Evolutionary conservation across 1,140 invertebrate genomes (phyloP).

Genomic region (Atta colombica): DNA sequence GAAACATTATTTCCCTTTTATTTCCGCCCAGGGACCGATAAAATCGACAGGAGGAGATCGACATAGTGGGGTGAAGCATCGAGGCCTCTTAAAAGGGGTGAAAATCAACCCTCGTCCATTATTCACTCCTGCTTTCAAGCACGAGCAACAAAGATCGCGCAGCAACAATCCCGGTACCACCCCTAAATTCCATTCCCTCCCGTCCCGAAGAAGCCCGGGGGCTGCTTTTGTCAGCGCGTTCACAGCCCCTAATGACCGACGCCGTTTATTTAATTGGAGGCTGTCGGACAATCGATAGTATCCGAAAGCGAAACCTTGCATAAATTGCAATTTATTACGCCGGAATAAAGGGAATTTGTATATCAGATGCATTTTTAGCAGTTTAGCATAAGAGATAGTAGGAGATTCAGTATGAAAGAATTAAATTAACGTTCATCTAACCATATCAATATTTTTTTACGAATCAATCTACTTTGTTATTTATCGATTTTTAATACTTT

Average conservation of each 20-base stretch:
- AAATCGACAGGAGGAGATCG: constrained; percentile 56
- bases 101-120: constrained; percentile 64
- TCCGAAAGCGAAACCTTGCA: constrained; percentile 27
- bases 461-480: not conserved
- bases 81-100: constrained; percentile 62
- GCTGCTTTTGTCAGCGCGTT: constrained; percentile 49
- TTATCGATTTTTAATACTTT: not conserved
- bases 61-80: not conserved
- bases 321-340: not conserved
- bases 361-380: not conserved
- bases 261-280: constrained; percentile 71
- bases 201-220: not conserved
- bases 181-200: constrained; percentile 36
- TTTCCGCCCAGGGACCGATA: constrained; percentile 69
- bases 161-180: constrained; percentile 63
- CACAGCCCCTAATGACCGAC: constrained; percentile 67
- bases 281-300: constrained; percentile 64
- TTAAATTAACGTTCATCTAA: not conserved
- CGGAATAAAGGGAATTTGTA: not conserved
- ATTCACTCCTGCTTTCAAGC: constrained; percentile 53
- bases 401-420: not conserved
- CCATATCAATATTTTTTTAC: not conserved
- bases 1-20: constrained; percentile 74
- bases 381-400: not conserved
- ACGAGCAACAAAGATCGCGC: constrained; percentile 66